Conservation (phyloP, 2,113 vertebrate genomes). For the Oncorhynchus masou region DNA sequence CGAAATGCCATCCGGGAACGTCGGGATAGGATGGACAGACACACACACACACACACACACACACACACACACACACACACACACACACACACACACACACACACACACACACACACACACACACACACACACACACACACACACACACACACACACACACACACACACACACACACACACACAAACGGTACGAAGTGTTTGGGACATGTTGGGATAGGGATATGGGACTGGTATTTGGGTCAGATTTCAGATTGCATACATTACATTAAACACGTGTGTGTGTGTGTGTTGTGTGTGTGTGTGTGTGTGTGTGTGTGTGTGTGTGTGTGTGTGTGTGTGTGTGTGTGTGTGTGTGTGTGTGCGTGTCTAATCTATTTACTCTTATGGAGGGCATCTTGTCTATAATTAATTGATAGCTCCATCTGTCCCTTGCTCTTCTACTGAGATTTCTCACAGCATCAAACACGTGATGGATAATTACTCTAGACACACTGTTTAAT, state of each 20-base stretch:
- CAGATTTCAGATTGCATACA: slow-evolving; percentile 51
- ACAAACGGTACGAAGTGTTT: not conserved
- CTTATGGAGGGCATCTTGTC: slow-evolving; percentile 48
- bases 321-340: slow-evolving; percentile 37
- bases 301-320: not conserved
- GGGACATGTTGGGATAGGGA: too few species aligned
- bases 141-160: not conserved
- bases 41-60: too few species aligned
- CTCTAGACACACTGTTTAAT: not conserved
- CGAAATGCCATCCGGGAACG: slow-evolving; percentile 13
- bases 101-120: too few species aligned
- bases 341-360: slow-evolving; percentile 37
- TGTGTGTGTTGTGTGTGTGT: too few species aligned
- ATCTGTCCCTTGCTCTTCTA: slow-evolving; percentile 45
- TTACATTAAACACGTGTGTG: slow-evolving; percentile 15
- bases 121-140: not conserved
- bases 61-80: not conserved
- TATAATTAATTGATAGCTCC: slow-evolving; percentile 72
- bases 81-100: not conserved
- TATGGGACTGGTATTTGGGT: slow-evolving; percentile 55
- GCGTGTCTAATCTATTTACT: too few species aligned
- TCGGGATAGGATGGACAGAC: too few species aligned
- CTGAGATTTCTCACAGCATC: not conserved
- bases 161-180: not conserved
- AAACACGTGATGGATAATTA: not conserved